These are phyloP conservation scores for Ephialtes manifestator DNA, from an alignment of 2,888 invertebrate genomes.

Conservation along the genomic window DNA sequence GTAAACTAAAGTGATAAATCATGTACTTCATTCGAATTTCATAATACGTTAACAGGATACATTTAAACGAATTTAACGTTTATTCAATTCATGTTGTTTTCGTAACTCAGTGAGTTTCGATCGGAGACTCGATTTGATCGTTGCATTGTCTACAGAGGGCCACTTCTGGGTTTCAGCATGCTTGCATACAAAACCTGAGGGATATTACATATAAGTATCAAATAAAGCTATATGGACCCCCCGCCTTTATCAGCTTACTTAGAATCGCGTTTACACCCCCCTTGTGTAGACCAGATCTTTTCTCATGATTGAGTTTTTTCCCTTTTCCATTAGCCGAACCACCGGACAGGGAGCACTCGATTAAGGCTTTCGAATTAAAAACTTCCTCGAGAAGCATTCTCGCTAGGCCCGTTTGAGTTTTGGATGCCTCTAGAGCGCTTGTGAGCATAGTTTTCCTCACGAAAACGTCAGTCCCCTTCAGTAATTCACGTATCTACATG, in stretches of 20 bases:
- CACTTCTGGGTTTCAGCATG: neutral
- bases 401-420: neutral
- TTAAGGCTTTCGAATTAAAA: slow-evolving; percentile 1
- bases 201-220: neutral
- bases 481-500: no score
- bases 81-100: neutral
- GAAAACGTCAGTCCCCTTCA: neutral
- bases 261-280: no score
- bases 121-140: neutral
- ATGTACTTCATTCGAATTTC: neutral
- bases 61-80: neutral
- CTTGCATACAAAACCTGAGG: neutral
- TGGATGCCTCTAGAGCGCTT: neutral
- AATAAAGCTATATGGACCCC: neutral
- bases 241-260: no score
- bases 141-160: neutral
- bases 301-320: neutral
- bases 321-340: slow-evolving; percentile 4
- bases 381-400: slow-evolving; percentile 1
- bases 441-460: neutral
- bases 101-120: slow-evolving; percentile 3
- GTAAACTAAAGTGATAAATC: neutral
- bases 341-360: neutral
- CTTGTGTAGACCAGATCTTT: no score
- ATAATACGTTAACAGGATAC: neutral